These are phyloP conservation scores for Ephydatia muelleri DNA, from an alignment of 37 sponge, comb jelly and placozoan species.

Conservation along the genomic window DNA sequence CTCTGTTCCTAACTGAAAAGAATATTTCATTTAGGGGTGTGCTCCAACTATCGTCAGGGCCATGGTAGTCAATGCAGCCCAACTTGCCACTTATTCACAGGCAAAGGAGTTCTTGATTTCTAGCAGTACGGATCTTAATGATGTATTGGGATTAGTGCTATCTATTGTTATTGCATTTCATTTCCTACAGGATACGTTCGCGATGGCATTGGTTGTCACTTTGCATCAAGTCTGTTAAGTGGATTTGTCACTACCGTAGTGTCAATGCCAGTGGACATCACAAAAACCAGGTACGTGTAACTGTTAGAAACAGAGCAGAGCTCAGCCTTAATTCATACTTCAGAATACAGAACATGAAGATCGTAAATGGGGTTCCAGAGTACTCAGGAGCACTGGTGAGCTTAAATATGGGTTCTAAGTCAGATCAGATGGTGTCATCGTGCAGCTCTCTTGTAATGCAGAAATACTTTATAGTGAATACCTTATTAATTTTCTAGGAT, in stretches of 20 bases:
- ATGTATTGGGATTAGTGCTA: too few species aligned
- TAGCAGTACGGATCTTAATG: conserved; percentile 66
- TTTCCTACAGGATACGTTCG: conserved; percentile 60
- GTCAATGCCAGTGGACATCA: conserved; percentile 97
- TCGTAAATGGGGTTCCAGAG: conserved; percentile 84
- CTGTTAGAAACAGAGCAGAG: too few species aligned
- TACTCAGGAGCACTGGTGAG: conserved; percentile 87
- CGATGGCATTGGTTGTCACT: conserved; percentile 88
- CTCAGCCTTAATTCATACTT: background rate
- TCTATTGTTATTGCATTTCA: too few species aligned
- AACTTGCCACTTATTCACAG: conserved; percentile 94
- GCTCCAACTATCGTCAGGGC: conserved; percentile 90
- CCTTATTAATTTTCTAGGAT: conserved; percentile 58
- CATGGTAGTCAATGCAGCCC: conserved; percentile 97
- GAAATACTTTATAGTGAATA: too few species aligned
- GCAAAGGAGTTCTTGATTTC: conserved; percentile 83
- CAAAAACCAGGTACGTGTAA: conserved; percentile 79
- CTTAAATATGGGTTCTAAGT: background rate
- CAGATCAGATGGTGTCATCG: background rate
- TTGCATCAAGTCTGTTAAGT: conserved; percentile 92
- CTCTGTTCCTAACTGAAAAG: too few species aligned
- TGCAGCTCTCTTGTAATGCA: background rate
- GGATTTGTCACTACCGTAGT: conserved; percentile 88
- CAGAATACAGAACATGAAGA: conserved; percentile 95
- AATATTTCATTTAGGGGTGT: conserved; percentile 74